Evolutionary conservation across 2,113 vertebrate genomes (phyloP).

Genomic region (Saguinus imperator): DNA sequence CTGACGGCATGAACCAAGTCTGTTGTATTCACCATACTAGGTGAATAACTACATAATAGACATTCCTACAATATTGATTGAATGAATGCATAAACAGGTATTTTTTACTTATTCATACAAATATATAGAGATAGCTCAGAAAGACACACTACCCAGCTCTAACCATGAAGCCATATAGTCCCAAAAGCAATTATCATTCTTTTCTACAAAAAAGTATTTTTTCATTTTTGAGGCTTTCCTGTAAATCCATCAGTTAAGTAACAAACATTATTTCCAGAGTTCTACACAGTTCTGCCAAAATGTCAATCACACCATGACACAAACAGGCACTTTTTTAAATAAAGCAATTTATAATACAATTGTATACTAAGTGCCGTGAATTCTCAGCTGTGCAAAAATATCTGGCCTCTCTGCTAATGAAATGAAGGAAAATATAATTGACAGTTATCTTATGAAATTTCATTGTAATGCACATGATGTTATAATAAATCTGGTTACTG

Average conservation of each 20-base stretch:
- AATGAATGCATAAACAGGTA: background rate
- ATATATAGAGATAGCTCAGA: background rate
- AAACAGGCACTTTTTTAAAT: constrained; percentile 50
- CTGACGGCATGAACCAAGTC: background rate
- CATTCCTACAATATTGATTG: background rate
- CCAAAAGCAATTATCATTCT: constrained; percentile 47
- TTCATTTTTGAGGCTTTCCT: constrained; percentile 38
- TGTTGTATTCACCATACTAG: background rate
- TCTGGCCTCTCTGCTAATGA: constrained; percentile 53
- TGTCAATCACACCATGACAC: constrained; percentile 62
- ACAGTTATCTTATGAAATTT: constrained; percentile 58
- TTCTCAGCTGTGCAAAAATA: constrained; percentile 59
- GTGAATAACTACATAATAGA: background rate
- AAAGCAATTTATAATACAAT: constrained; percentile 57
- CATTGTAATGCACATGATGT: constrained; percentile 34
- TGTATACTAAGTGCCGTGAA: constrained; percentile 38
- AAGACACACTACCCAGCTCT: background rate
- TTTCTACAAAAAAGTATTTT: constrained; percentile 31
- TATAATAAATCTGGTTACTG: constrained; percentile 62
- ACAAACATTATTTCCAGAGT: constrained; percentile 59
- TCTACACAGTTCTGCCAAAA: constrained; percentile 56
- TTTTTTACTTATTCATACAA: constrained; percentile 44
- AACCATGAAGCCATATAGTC: background rate
- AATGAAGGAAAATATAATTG: constrained; percentile 68
- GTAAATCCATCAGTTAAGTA: constrained; percentile 44